These are phyloP conservation scores for Alentia gelatinosa DNA, from an alignment of 2,888 invertebrate genomes.

Conservation along the genomic window DNA sequence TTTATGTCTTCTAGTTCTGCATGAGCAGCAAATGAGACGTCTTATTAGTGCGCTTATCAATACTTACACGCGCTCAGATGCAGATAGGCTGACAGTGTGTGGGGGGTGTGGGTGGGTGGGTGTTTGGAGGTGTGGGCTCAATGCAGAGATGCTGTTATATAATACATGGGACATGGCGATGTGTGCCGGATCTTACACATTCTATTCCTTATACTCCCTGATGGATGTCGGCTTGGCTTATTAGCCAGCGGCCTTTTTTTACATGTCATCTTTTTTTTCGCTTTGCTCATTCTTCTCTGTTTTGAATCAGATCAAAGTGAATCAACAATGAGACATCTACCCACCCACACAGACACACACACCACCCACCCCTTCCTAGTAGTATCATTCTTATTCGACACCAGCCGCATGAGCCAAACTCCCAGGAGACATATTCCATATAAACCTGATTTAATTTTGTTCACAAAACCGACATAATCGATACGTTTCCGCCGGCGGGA, in stretches of 20 bases:
- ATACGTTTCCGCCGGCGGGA: neutral
- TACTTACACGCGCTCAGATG: neutral
- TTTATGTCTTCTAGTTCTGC: neutral
- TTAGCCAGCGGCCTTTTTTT: neutral
- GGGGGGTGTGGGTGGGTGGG: neutral
- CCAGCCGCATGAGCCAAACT: neutral
- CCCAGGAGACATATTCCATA: neutral
- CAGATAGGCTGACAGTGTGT: neutral
- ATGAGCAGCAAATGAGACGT: neutral
- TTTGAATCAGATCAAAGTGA: constrained; percentile 36
- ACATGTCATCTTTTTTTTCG: neutral
- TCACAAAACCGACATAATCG: neutral
- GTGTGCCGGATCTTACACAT: too few relatives aligned
- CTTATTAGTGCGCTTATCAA: neutral
- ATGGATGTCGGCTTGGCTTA: neutral
- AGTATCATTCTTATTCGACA: neutral
- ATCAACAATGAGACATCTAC: neutral
- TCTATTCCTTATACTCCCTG: neutral
- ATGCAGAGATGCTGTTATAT: neutral
- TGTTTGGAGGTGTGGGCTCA: neutral
- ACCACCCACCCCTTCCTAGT: neutral
- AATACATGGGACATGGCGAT: too few relatives aligned
- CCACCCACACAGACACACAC: neutral
- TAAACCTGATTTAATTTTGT: constrained; percentile 35
- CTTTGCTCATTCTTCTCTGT: neutral